These are phyloP conservation scores for Halcyon chelicuti DNA, from an alignment of 2,797 vertebrate species.

Conservation along the genomic window DNA sequence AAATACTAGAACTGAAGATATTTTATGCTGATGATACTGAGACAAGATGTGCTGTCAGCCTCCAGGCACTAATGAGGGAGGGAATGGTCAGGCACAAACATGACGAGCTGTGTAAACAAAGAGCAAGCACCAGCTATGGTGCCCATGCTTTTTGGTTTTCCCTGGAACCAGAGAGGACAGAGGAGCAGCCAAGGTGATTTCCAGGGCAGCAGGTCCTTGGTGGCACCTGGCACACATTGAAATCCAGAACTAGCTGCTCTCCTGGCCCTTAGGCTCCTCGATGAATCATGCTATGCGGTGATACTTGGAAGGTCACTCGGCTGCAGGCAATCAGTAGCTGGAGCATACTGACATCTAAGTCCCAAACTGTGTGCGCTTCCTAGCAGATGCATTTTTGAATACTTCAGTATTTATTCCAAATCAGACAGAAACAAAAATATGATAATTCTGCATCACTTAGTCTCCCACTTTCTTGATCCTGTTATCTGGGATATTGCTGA, in stretches of 20 bases:
- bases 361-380: neutral
- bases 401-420: neutral
- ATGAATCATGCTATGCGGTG: too few relatives aligned
- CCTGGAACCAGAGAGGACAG: neutral
- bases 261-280: neutral
- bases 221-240: fast-evolving
- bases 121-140: neutral
- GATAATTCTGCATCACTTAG: neutral
- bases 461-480: neutral
- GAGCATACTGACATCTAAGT: neutral
- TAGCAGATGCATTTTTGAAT: neutral
- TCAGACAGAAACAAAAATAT: neutral
- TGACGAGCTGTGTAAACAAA: neutral
- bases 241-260: neutral
- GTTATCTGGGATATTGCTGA: neutral
- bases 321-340: neutral
- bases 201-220: too few relatives aligned
- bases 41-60: neutral
- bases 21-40: neutral
- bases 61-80: fast-evolving
- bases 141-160: fast-evolving
- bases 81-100: neutral
- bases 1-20: neutral
- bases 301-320: fast-evolving
- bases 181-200: neutral